phyloP scores from a whole-genome alignment of 53 echinoderm and acorn worm genomes.

The Holothuria leucospilota region DNA sequence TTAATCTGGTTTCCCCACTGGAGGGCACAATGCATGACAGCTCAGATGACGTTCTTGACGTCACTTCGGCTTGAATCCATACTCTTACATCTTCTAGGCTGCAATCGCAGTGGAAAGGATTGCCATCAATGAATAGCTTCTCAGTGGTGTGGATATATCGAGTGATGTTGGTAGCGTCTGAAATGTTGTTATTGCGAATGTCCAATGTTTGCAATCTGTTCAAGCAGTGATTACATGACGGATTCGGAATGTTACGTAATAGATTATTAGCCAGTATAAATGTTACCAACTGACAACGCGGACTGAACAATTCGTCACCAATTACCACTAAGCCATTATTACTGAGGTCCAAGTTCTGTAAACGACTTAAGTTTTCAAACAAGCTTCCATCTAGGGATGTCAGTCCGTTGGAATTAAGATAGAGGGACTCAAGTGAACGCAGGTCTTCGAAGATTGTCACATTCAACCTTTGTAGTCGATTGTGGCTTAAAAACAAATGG shows the following conservation, averaged over 20 bases:
- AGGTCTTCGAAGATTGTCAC: constrained; percentile 1
- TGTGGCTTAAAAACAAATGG: constrained; percentile 16
- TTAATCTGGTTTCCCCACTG: neutral
- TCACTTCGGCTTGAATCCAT: constrained; percentile 8
- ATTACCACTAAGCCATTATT: neutral
- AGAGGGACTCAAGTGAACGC: neutral
- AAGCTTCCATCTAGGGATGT: neutral
- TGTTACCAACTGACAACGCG: neutral
- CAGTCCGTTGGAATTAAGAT: constrained; percentile 20
- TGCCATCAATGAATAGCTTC: constrained; percentile 2
- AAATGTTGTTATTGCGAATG: constrained; percentile 8
- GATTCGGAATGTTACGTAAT: constrained; percentile 3
- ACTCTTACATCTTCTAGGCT: neutral
- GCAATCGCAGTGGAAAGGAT: constrained; percentile 22
- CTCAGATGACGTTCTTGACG: neutral
- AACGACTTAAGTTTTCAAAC: neutral
- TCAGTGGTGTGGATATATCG: neutral
- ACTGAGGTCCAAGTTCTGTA: constrained; percentile 19
- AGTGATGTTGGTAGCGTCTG: constrained; percentile 17
- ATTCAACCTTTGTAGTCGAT: neutral
- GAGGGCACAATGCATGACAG: neutral
- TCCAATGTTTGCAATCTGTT: constrained; percentile 2
- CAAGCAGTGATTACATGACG: neutral
- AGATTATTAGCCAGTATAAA: constrained; percentile 3
- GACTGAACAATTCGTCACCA: no score